A percentile compares a stretch with the other conserved stretches of the same genome.
Evolutionary conservation across 2,113 vertebrate species (phyloP).

Genomic region (Syrmaticus mikado): DNA sequence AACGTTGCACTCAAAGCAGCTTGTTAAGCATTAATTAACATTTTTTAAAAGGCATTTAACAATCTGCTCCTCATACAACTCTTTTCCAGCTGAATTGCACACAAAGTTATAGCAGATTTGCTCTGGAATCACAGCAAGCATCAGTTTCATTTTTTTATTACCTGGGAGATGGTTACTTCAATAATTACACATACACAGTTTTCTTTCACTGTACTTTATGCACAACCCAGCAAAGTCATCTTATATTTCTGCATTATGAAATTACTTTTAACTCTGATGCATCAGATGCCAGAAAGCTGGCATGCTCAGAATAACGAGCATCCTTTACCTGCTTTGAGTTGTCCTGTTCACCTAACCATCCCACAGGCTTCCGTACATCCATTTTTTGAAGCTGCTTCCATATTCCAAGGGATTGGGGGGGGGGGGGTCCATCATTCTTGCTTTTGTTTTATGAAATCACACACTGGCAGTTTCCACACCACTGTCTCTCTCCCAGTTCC

Average conservation of each 20-base stretch:
- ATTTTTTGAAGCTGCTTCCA: neutral
- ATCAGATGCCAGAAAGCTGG: neutral
- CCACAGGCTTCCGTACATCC: neutral
- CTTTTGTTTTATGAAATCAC: no score
- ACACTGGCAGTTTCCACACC: neutral
- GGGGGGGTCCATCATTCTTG: no score
- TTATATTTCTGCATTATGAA: neutral
- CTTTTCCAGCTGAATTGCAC: constrained; percentile 55
- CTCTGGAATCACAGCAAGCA: constrained; percentile 42
- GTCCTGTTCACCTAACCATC: neutral
- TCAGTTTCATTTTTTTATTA: constrained; percentile 45
- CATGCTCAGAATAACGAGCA: neutral
- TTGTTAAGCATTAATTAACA: constrained; percentile 47
- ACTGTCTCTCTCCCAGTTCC: neutral
- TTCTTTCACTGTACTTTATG: neutral
- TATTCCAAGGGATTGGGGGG: neutral
- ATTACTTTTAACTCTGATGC: neutral
- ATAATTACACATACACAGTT: constrained; percentile 10
- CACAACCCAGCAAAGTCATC: constrained; percentile 32
- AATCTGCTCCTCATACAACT: constrained; percentile 47
- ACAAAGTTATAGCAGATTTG: constrained; percentile 27
- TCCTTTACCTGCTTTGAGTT: neutral
- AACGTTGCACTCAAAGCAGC: constrained; percentile 18
- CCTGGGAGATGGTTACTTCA: neutral
- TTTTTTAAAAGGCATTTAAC: constrained; percentile 43